Evolutionary conservation across 2,113 vertebrate genomes (phyloP), one percentile per base, ranked within the genome.

Genomic region (Corydoras maculifer): DNA sequence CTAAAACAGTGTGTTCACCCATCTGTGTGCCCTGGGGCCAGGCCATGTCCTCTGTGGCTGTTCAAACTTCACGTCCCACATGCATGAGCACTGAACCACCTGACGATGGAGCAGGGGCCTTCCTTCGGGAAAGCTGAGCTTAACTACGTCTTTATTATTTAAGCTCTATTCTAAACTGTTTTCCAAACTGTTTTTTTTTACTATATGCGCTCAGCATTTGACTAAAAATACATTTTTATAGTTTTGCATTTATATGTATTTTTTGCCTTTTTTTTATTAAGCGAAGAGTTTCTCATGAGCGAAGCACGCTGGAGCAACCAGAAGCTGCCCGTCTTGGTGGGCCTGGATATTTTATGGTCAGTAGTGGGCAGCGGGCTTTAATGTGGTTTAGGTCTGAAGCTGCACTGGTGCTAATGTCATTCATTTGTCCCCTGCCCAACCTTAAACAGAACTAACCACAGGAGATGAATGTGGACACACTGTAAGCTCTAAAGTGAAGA

Each of bases 361-460:
- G 10, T 35, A 18, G 35, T 30, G 65, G 58, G 51, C 57, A 69
- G 62, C n/a, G 60, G 49, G 12, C n/a, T 73, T 66, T 76, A 66
- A 76, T 73, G 70, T 75, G 76, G 72, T 68, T 68, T 74, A 14
- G 18, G 48, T 6, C 43, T 70, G 62, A 59, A 3, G 62, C 62
- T 61, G 48, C 49, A 32, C 48, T 62, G 68, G 67, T 53, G 60
- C 64, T 53, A 58, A 54, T 48, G 54, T 8, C 68, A 71, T 55
- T 77, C 58, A 77, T 67, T 62, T n/a, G 15, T 63, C 18, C n/a
- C 62, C 59, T 62, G 57, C 58, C 57, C 50, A 25, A n/a, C 9
- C 8, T 1, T 18, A 50, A 67, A 32, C 57, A 68, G 31, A 5
- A 58, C 65, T 68, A 68, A 62, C 14, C 72, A 65, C 67, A 43